These are phyloP conservation scores for Aspidapion aeneum DNA, from an alignment of 2,888 invertebrate species.

Conservation along the genomic window DNA sequence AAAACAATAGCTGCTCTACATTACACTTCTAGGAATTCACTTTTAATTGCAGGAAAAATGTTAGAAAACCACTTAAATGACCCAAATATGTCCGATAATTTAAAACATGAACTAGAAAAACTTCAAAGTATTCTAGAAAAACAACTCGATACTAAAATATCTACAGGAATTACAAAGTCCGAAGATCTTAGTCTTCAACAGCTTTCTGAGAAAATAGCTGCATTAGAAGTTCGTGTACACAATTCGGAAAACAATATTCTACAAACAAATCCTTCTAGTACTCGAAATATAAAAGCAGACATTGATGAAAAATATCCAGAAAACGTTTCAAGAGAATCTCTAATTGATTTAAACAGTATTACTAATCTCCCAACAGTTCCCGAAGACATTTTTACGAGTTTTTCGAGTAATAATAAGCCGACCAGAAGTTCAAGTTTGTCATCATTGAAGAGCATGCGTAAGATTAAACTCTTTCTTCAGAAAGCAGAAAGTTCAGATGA, in stretches of 20 bases:
- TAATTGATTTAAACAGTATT: conserved; percentile 47
- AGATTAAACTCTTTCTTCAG: conserved; percentile 48
- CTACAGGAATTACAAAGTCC: conserved; percentile 25
- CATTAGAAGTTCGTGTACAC: conserved; percentile 26
- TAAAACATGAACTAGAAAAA: conserved; percentile 43
- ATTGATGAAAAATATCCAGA: conserved; percentile 51
- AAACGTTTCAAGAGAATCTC: conserved; percentile 47
- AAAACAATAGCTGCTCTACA: conserved; percentile 43
- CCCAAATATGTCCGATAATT: conserved; percentile 18
- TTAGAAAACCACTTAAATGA: conserved; percentile 27
- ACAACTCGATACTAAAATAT: conserved; percentile 40
- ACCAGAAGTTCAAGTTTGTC: conserved; percentile 47
- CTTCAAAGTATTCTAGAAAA: conserved; percentile 42
- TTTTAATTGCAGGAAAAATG: conserved; percentile 42
- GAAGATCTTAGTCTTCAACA: conserved; percentile 30
- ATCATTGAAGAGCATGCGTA: conserved; percentile 48
- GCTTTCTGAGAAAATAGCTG: conserved; percentile 41
- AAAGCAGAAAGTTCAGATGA: conserved; percentile 47
- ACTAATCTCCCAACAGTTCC: conserved; percentile 49
- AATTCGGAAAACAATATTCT: conserved; percentile 30
- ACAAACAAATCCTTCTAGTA: conserved; percentile 33
- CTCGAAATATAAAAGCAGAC: conserved; percentile 41
- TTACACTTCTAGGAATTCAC: conserved; percentile 40
- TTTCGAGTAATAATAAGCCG: conserved; percentile 41
- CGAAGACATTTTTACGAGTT: conserved; percentile 49